Evolutionary conservation across 2,888 invertebrate species (phyloP), one percentile per base, ranked within the genome.

Genomic region (Caenorhabditis macrosperma): DNA sequence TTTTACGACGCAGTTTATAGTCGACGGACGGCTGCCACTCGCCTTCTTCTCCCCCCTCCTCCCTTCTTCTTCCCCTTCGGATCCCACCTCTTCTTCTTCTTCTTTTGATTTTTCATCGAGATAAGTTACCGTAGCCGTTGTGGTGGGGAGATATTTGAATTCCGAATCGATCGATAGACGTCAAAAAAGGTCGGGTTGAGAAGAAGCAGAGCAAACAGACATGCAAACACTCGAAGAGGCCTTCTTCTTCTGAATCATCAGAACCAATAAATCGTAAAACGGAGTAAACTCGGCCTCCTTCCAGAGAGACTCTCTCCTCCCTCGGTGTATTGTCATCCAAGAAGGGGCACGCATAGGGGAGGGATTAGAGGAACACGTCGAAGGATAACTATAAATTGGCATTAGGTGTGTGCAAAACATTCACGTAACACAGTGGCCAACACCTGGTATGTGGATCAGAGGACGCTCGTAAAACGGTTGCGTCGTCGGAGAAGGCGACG

Each of bases 111-210:
- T 71, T 63, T 63, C 33, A 41, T 15, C 22, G 24, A 60, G 69
- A 71, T 71, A 71, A 61, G 69, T 54, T 71, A 71, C 69, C 69
- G 69, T 71, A 69, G 35, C n/a, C n/a, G n/a, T n/a, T n/a, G n/a
- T 38, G 26, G 54, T 54, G 12, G 12, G 4, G n/a, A 46, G 5
- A 2, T 17, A 9, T 55, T 35, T 33, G 10, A 20, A 55, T 22
- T 35, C 20, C 20, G 20, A 24, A 48, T 48, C 48, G 22, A 52
- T 52, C 52, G 52, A 52, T 52, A n/a, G n/a, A n/a, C n/a, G n/a
- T 12, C 28, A n/a, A 28, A 52, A 28, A 33, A 54, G 54, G 30
- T 30, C 30, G 30, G 10, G 54, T 5, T 7, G 22, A 33, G 20
- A 20, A 20, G 38, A 33, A 33, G 9, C 38, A 38, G n/a, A 35